phyloP scores from a whole-genome alignment of 2,888 invertebrate species.

The Macropis europaea region DNA sequence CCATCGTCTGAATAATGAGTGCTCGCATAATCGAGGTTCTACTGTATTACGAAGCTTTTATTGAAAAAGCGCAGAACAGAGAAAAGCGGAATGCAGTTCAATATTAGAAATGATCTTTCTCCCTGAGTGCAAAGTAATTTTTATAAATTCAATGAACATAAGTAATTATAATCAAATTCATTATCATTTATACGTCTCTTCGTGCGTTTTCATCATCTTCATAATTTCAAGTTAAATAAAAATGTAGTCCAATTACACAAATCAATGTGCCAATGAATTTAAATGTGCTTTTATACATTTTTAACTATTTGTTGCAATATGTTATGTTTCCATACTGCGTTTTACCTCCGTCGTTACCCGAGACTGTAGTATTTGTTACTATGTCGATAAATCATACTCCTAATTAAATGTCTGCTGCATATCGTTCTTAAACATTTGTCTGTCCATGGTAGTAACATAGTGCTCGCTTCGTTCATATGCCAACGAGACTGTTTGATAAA shows the following conservation, averaged over 20 bases:
- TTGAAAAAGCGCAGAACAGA: no score
- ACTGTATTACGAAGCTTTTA: no score
- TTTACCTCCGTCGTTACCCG: not conserved
- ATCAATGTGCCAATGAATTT: not conserved
- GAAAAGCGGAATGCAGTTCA: not conserved
- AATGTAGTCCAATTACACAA: not conserved
- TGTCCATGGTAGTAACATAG: conserved; percentile 17
- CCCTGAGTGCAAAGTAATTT: no score
- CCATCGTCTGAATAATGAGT: no score
- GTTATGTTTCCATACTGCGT: not conserved
- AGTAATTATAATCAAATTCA: not conserved
- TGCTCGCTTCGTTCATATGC: conserved; percentile 38
- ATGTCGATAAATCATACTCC: conserved; percentile 3
- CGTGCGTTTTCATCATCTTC: not conserved
- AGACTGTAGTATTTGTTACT: not conserved
- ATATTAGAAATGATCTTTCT: no score
- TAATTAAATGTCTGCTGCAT: conserved; percentile 19
- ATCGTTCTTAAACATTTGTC: not conserved
- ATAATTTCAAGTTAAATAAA: not conserved
- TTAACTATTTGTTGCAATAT: not conserved
- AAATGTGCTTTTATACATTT: conserved; percentile 1
- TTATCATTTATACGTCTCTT: no score
- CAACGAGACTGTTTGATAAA: conserved; percentile 25
- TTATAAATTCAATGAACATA: not conserved
- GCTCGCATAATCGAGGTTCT: no score